Base-by-base conservation (phyloP, 2,888 invertebrate genomes). In the Hypolimnas misippus region DNA sequence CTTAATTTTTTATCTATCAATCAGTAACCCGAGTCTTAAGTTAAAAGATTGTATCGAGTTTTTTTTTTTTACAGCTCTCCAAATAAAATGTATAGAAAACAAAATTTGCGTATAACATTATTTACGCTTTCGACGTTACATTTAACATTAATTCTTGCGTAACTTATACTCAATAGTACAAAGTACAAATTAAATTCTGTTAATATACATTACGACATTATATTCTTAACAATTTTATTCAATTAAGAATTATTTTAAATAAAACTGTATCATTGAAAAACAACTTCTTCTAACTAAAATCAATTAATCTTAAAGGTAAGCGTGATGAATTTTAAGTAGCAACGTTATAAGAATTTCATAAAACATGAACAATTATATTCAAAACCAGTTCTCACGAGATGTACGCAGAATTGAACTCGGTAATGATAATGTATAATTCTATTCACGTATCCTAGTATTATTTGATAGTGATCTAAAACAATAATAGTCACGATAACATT, bases 381-480 rank as follows among this genome's bases (percentile, higher is more conserved):
- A 63, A 62, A 73, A 72, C 73, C 68, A 67, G 71, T 78, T 78
- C 79, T 70, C 79, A 72, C 66, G 70, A 70, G 67, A 69, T 67
- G 57, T 65, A 67, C 65, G 60, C 38, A 38, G 21, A 49, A 25
- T 46, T 58, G 44, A 8, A 51, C 38, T n/a, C n/a, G n/a, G 31
- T 58, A 54, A 57, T 56, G 51, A 46, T 55, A 55, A 60, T 50
- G 57, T 52, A 65, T 59, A 50, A 44, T 12, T 44, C 58, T 50
- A 25, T 54, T 52, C 52, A 31, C 38, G 16, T 56, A 60, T 60
- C 31, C 51, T 52, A 56, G 33, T 51, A 59, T 59, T 51, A 56
- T 57, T 38, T 38, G 42, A 51, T 56, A 49, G 21, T 21, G 58
- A 42, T 57, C 51, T 51, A n/a, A 49, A 49, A 25, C 5, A 49